Evolutionary conservation across 2,113 vertebrate species (phyloP), one percentile per base, ranked within the genome.

Genomic region (Paralichthys olivaceus): DNA sequence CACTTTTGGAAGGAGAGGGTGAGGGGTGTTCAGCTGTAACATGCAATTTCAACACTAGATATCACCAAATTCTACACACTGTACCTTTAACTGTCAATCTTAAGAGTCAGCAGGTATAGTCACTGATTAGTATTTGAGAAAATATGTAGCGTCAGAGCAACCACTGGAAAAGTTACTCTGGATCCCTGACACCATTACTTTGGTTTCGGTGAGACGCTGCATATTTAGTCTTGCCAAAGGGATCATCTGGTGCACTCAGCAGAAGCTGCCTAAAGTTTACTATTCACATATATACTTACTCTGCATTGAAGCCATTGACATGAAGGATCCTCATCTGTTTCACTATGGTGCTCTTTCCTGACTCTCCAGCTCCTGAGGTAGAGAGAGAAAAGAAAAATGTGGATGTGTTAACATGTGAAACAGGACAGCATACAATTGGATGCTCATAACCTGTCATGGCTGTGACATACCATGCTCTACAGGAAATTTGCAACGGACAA

Each of bases 281-380:
- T 57, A 8, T 34, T 34, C 32, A 34, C 32, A 34, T 34, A 40
- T 40, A 40, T 61, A 96, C 97, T 97, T 95, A 98, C 97, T 98
- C 97, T 94, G 97, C 96, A 95, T 98, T 98, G 95, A 98, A 98
- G 93, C 97, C 97, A 86, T 98, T 98, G 90, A 98, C 97, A 84
- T 98, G 97, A 71, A 98, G 94, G 89, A 98, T 98, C 90, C 96
- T 94, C 97, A 98, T 98, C 87, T 98, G 97, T 89, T 98, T 98
- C 77, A 98, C 97, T 88, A 98, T 98, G 93, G 97, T 98, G 95
- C 97, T 98, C 94, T 98, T 98, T 93, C 97, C 97, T n/a, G 97
- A 98, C 92, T 98, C 97, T 82, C 97, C 97, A 93, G 97, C 97
- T 88, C 97, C 97, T 98, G 91, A 91, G 89, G 94, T 87, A 89